phyloP scores from a whole-genome alignment of 2,888 invertebrate genomes.

The Crematogaster levior region DNA sequence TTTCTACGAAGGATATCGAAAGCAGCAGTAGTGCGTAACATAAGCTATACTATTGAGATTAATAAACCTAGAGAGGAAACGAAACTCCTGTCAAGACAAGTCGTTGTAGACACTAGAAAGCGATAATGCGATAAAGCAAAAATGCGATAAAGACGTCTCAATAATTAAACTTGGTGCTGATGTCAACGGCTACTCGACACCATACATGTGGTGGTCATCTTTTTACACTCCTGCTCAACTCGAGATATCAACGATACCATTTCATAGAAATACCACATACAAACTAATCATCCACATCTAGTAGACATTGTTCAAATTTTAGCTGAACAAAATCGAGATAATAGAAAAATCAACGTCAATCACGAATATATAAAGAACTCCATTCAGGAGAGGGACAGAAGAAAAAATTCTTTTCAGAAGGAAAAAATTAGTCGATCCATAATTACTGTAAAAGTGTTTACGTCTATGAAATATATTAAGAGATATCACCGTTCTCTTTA shows the following conservation, averaged over 20 bases:
- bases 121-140: constrained; percentile 3
- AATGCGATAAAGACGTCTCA: constrained; percentile 4
- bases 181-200: background rate
- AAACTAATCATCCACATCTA: background rate
- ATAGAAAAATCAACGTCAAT: too few relatives aligned
- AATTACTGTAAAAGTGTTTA: too few relatives aligned
- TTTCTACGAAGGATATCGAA: background rate
- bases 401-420: too few relatives aligned
- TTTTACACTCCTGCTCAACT: background rate
- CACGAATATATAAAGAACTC: background rate
- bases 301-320: background rate
- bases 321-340: background rate
- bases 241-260: background rate
- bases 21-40: background rate
- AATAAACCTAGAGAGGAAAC: background rate
- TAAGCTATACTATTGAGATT: background rate
- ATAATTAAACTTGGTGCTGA: background rate
- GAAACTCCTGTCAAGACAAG: background rate
- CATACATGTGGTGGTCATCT: background rate
- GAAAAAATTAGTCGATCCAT: too few relatives aligned
- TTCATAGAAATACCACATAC: background rate
- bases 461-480: background rate
- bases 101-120: background rate
- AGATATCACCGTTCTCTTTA: background rate
- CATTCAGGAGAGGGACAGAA: too few relatives aligned